Conservation (phyloP, 1,140 invertebrate species). For the Sitophilus oryzae region DNA sequence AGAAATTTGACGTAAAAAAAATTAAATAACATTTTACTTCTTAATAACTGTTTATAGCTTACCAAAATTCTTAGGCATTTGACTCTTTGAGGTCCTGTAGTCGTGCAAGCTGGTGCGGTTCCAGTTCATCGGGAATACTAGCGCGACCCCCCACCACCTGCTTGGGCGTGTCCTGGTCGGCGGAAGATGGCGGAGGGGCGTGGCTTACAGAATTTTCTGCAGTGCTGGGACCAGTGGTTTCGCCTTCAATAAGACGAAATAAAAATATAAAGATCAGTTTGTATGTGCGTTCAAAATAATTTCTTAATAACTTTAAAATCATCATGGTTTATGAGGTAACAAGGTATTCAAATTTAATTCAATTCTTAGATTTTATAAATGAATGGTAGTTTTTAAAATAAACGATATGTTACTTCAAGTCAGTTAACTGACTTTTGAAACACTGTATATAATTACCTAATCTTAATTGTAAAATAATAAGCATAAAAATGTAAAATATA, state of each 20-base stretch:
- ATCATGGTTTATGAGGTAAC: too few species aligned
- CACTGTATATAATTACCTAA: too few species aligned
- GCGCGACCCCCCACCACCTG: slow-evolving; percentile 65
- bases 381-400: too few species aligned
- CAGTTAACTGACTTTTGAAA: too few species aligned
- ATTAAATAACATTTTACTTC: neutral
- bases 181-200: slow-evolving; percentile 33
- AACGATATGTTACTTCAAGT: too few species aligned
- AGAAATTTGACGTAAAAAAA: neutral
- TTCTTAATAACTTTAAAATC: too few species aligned
- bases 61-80: slow-evolving; percentile 62
- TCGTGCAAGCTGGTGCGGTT: slow-evolving; percentile 75
- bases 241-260: slow-evolving; percentile 36
- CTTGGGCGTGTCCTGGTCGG: slow-evolving; percentile 49
- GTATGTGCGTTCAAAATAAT: neutral
- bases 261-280: neutral
- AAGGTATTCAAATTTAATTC: too few species aligned
- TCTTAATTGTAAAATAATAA: too few species aligned
- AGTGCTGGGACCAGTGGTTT: slow-evolving; percentile 55
- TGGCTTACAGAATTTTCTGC: slow-evolving; percentile 54
- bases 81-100: slow-evolving; percentile 82
- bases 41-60: neutral
- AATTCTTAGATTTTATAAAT: too few species aligned
- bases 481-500: too few species aligned
- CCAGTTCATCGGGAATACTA: slow-evolving; percentile 78